Evolutionary conservation across 1,140 invertebrate species (phyloP).

Genomic region (Nixonia krombeini): DNA sequence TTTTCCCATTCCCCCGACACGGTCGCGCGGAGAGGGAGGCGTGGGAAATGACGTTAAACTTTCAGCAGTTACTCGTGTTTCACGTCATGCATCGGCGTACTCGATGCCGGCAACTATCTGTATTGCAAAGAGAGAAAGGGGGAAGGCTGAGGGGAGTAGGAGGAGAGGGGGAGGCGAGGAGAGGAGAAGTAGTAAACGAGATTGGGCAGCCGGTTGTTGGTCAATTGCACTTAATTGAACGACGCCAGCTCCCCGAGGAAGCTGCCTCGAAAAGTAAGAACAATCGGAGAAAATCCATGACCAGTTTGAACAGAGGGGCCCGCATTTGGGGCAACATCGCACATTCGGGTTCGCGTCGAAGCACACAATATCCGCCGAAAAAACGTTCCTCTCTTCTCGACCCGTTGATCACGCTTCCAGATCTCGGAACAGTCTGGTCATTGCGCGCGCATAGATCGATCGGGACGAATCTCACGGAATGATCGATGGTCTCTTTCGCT

Average conservation of each 20-base stretch:
- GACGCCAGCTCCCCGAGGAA: slow-evolving; percentile 42
- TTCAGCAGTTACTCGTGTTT: slow-evolving; percentile 23
- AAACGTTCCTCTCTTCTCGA: no score
- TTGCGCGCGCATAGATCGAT: no score
- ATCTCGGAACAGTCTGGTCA: no score
- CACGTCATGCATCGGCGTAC: slow-evolving; percentile 17
- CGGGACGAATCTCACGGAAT: neutral
- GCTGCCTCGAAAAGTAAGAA: slow-evolving; percentile 21
- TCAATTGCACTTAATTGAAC: slow-evolving; percentile 66
- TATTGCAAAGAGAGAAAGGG: neutral
- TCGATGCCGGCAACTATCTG: slow-evolving; percentile 2
- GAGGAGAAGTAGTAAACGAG: slow-evolving; percentile 38
- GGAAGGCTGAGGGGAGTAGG: neutral
- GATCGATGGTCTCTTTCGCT: no score
- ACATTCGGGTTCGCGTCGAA: no score
- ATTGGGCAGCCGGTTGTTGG: slow-evolving; percentile 55
- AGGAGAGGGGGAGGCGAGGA: slow-evolving; percentile 19
- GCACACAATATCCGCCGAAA: no score
- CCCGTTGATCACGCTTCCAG: no score
- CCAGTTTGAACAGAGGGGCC: neutral
- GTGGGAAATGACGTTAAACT: slow-evolving; percentile 67
- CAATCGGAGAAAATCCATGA: slow-evolving; percentile 13
- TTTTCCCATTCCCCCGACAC: neutral
- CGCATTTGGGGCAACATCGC: no score
- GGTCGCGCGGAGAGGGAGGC: slow-evolving; percentile 16